Evolutionary conservation across 2,888 invertebrate species (phyloP).

Genomic region (Penaeus monodon): DNA sequence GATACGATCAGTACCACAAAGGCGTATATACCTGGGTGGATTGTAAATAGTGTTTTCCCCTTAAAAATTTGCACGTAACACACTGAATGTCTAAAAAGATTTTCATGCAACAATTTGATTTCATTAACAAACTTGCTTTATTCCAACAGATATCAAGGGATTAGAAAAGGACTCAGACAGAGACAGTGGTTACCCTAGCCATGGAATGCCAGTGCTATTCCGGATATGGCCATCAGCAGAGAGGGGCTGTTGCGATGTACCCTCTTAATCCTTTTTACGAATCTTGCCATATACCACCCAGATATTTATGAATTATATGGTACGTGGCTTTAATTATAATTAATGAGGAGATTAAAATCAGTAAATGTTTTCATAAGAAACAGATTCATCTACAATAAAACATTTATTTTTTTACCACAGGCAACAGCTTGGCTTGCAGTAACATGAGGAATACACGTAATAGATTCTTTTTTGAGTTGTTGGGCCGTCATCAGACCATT

Average conservation of each 20-base stretch:
- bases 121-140: not conserved
- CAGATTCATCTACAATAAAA: too few species aligned
- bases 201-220: not conserved
- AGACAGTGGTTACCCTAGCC: constrained; percentile 3
- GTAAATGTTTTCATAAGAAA: too few species aligned
- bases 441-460: constrained; percentile 97
- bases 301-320: constrained; percentile 73
- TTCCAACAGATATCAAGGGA: not conserved
- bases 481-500: constrained; percentile 93
- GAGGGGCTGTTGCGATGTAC: constrained; percentile 50
- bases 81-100: too few species aligned
- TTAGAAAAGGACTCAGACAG: constrained; percentile 19
- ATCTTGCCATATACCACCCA: constrained; percentile 86
- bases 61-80: too few species aligned
- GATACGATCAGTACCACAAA: too few species aligned
- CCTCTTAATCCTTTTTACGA: constrained; percentile 83
- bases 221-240: constrained; percentile 4
- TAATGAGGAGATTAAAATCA: too few species aligned
- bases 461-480: constrained; percentile 93
- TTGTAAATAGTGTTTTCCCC: too few species aligned
- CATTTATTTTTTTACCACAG: constrained; percentile 69
- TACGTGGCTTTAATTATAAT: constrained; percentile 23
- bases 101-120: too few species aligned
- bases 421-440: constrained; percentile 91
- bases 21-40: too few species aligned